Base-by-base conservation (phyloP, 1,140 invertebrate species). In the Micrasema minimum region DNA sequence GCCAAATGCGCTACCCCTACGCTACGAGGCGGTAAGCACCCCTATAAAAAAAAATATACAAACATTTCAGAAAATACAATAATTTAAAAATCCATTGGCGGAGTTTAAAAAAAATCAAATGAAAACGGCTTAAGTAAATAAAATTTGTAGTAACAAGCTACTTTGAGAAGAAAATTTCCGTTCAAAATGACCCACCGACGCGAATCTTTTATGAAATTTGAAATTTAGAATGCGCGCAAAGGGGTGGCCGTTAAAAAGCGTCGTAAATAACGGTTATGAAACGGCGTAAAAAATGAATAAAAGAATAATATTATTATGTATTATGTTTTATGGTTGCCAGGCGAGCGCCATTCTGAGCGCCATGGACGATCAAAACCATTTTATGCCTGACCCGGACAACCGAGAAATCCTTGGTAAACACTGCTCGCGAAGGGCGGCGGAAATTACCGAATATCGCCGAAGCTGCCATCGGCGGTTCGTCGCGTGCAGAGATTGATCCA, bases 331-430 rank as follows among this genome's bases (percentile, higher is more conserved):
- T 51, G 53, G n/a, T 57, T 5, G 12, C 23, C 10, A 37, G 31
- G 22, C 53, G 26, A 41, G 38, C 57, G 38, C 57, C 37, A 62
- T 41, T 62, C 57, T 43, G 37, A 22, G 20, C 38, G 12, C 14
- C 10, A 23, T 20, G 57, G 57, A 35, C 57, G 57, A 16, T 41
- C 57, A 23, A 18, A 43, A 31, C 38, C 46, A 51, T 50, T 73
- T 57, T 74, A 70, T 71, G 62, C 64, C 72, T 75, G 72, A 75
- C 72, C 72, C 72, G 55, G 69, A 75, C 72, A 75, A 75, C 66
- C 35, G 50, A 69, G 66, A 75, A 71, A 75, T 35, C 45, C 72
- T 71, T 75, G 69, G 67, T 16, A 59, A 62, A 48, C 66, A 65
- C 57, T 35, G 10, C 16, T n/a, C n/a, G n/a, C n/a, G n/a, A n/a